Evolutionary conservation across 2,888 invertebrate species (phyloP), one percentile per base, ranked within the genome.

Genomic region (Sarcophaga variegata): DNA sequence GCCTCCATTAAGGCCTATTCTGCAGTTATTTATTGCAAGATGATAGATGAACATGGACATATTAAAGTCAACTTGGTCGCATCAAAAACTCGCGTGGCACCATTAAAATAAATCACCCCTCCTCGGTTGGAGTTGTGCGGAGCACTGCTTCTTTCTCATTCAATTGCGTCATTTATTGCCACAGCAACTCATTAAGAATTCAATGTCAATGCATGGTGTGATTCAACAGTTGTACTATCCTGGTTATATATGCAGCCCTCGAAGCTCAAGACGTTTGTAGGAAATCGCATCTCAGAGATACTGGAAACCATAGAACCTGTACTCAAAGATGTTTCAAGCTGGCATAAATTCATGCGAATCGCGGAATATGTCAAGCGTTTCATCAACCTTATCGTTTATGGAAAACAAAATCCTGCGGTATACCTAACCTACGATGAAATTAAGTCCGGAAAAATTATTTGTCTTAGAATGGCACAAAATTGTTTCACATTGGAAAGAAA

Each of bases 291-390:
- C 25, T 25, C 25, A 25, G 25, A 25, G 2, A 25, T 25, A 25
- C 25, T 25, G 3, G n/a, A 74, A 60, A n/a, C 12, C 71, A 25
- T 25, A 25, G 37, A 25, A 14, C 47, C 10, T 1, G 62, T 59
- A 8, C 64, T 78, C 14, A 63, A 81, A 45, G 62, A 62, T 27
- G 47, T n/a, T 4, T 81, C 83, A 4, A 63, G 27, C 0, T 87
- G 84, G 85, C 78, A 22, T 17, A 72, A 60, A 25, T 8, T 86
- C 4, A 11, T 83, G 66, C 83, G 85, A 2, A 69, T 80, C 4
- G 49, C 78, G 8, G 83, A 81, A 8, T 82, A 83, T 37, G 67
- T 82, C 20, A 47, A 20, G n/a, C 84, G 86, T 8, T 86, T 86
- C 62, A 79, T 74, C 12, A 81, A 84, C 47, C 5, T 72, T 8